Evolutionary conservation across 2,113 vertebrate species (phyloP).

Genomic region (Pteropus alecto): DNA sequence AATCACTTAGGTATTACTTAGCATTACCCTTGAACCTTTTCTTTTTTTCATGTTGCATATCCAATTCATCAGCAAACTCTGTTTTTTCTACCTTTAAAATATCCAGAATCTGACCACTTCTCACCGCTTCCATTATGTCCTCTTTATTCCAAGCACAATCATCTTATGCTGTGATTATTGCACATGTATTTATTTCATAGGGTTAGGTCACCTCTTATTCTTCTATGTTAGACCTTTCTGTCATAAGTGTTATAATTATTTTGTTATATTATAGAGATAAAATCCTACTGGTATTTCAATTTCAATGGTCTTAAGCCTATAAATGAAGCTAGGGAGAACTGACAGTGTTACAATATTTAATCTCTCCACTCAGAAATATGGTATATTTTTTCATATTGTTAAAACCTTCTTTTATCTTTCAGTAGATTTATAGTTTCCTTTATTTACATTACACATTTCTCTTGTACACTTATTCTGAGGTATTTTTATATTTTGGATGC

Average conservation of each 20-base stretch:
- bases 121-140: background rate
- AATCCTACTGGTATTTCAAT: background rate
- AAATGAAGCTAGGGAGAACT: background rate
- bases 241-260: background rate
- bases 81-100: background rate
- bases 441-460: background rate
- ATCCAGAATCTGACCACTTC: background rate
- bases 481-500: background rate
- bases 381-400: background rate
- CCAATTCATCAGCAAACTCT: background rate
- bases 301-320: background rate
- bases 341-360: background rate
- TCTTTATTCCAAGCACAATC: background rate
- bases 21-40: background rate
- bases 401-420: conserved; percentile 11
- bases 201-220: background rate
- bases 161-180: background rate
- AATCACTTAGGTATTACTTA: background rate
- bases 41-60: background rate
- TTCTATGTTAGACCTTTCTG: background rate
- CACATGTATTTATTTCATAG: background rate
- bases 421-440: background rate
- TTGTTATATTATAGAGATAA: background rate
- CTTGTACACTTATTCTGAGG: background rate
- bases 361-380: background rate